Evolutionary conservation across 92 coral and sea anemone genomes (phyloP), one percentile per base, ranked within the genome.

Genomic region (Isaurus tuberculatus): DNA sequence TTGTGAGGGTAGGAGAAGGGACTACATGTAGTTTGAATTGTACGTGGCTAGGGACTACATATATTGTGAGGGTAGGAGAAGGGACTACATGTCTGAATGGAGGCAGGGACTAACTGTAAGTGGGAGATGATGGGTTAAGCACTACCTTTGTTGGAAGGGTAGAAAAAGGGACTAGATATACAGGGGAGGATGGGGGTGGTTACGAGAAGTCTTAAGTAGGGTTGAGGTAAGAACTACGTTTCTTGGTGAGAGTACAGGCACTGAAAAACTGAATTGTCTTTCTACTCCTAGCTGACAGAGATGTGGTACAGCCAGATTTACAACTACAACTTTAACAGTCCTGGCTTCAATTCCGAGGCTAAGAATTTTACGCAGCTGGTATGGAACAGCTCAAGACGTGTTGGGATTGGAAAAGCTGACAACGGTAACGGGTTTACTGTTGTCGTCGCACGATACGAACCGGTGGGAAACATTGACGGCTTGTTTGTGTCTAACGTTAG

Each of bases 381-480:
- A 53, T 97, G 99, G 99, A 88, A 80, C 16, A 87, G 88, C 9
- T 90, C 93, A 55, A 94, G 97, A 3, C 94, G 95, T 65, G 68
- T 97, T 1, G 99, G 99, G 25, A 89, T 94, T 27, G 99, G 99
- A 32, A 92, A 92, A 42, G 98, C 98, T 0, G 80, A 82, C 30
- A 88, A 92, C 49, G 90, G 89, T 61, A 84, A 67, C 57, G 94
- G 95, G 13, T 91, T 90, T 84, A 91, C 92, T 17, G 95, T 93
- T 7, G 91, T 97, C 19, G 99, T 97, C 0, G 99, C 98, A 17
- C 88, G 98, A 8, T 97, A 97, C 71, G 98, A 97, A 29, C 99
- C 99, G 9, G 94, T 92, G n/a, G 99, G 99, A 0, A 97, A 97
- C 86, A 88, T 85, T 20, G 99, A 92, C 75, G 99, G 99, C 17